These are phyloP conservation scores for Thera obeliscata DNA, from an alignment of 2,888 invertebrate species.

Conservation along the genomic window DNA sequence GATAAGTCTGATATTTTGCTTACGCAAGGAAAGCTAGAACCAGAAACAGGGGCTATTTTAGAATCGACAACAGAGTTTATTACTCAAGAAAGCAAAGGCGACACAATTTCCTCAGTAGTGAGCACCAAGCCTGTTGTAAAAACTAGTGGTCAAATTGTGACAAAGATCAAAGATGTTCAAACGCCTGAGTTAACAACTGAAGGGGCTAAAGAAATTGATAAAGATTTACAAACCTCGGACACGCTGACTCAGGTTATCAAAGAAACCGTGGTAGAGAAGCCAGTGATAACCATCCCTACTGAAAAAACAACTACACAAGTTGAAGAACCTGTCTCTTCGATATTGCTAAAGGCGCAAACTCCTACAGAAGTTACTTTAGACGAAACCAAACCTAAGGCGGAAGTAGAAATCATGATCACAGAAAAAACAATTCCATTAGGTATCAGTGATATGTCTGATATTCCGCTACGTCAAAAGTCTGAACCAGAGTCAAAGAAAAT, in stretches of 20 bases:
- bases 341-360: slow-evolving; percentile 1
- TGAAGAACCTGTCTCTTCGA: slow-evolving; percentile 10
- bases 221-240: slow-evolving; percentile 6
- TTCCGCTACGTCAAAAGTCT: slow-evolving; percentile 9
- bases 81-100: slow-evolving; percentile 42
- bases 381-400: slow-evolving; percentile 12
- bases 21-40: slow-evolving; percentile 12
- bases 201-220: not conserved
- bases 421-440: slow-evolving; percentile 19
- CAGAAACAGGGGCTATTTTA: slow-evolving; percentile 36
- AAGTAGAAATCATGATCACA: slow-evolving; percentile 21
- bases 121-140: slow-evolving; percentile 27
- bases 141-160: slow-evolving; percentile 43
- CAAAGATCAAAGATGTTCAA: slow-evolving; percentile 18
- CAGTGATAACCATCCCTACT: slow-evolving; percentile 1
- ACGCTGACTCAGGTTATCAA: slow-evolving; percentile 1
- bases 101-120: slow-evolving; percentile 1
- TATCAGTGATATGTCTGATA: slow-evolving; percentile 13
- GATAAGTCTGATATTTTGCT: slow-evolving; percentile 15
- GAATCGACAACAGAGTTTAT: slow-evolving; percentile 47
- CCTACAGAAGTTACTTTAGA: slow-evolving; percentile 3
- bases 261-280: not conserved
- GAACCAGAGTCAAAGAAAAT: slow-evolving; percentile 35
- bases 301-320: slow-evolving; percentile 15
- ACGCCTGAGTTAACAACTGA: not conserved